phyloP scores from a whole-genome alignment of 23 tunicate species.

The Trididemnum nubilum region DNA sequence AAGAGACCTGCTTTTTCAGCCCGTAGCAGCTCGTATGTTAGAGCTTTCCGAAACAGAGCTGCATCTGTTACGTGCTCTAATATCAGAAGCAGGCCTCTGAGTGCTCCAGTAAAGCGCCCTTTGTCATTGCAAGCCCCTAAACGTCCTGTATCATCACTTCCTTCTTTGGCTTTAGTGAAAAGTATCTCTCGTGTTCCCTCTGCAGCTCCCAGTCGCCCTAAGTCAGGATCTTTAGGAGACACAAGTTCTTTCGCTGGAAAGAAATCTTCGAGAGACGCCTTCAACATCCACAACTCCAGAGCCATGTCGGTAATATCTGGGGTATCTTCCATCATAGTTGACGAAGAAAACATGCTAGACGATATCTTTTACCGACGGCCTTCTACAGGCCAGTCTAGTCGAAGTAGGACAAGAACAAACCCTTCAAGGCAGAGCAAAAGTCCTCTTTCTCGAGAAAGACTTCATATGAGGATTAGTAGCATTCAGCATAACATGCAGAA shows the following conservation, averaged over 20 bases:
- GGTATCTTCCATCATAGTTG: conserved; percentile 5
- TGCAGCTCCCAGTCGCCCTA: background rate
- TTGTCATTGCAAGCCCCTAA: background rate
- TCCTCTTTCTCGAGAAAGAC: background rate
- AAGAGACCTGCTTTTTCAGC: background rate
- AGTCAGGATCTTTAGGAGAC: conserved; percentile 3
- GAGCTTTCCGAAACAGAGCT: conserved; percentile 33
- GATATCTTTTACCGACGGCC: background rate
- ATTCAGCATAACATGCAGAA: conserved; percentile 13
- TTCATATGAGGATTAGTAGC: conserved; percentile 6
- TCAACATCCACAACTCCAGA: conserved; percentile 31
- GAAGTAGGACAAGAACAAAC: background rate
- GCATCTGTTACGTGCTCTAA: conserved; percentile 31
- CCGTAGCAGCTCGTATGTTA: conserved; percentile 1
- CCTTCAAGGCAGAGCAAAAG: background rate
- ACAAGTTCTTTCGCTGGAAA: background rate
- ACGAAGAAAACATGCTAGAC: conserved; percentile 4
- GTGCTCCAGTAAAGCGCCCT: conserved; percentile 34
- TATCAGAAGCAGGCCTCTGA: conserved; percentile 19
- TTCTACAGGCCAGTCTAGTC: background rate
- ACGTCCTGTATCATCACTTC: conserved; percentile 18
- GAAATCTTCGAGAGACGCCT: background rate
- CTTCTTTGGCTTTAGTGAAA: background rate
- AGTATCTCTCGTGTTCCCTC: background rate
- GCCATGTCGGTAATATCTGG: conserved; percentile 35